Conservation (phyloP, 2,888 invertebrate genomes). For the Pteria penguin region DNA sequence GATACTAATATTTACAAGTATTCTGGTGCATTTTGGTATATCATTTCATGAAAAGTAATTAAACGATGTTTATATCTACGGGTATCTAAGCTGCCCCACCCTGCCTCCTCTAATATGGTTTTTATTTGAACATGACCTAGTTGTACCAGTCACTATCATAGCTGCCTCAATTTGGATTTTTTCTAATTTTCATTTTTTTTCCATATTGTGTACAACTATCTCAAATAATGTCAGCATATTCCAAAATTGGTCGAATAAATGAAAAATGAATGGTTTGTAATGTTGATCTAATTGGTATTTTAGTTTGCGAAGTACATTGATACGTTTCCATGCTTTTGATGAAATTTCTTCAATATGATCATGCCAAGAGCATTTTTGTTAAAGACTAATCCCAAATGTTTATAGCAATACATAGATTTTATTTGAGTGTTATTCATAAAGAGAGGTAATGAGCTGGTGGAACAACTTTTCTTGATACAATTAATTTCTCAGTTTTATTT, state of each 20-base stretch:
- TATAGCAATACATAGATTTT: background rate
- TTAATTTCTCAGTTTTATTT: too few relatives aligned
- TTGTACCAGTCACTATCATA: background rate
- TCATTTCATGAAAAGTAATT: background rate
- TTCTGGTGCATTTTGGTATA: background rate
- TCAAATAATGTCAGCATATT: background rate
- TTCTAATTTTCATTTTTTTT: background rate
- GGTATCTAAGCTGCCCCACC: background rate
- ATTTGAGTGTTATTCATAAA: background rate
- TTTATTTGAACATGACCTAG: too few relatives aligned
- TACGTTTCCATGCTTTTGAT: background rate
- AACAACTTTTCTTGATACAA: too few relatives aligned
- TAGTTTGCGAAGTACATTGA: background rate
- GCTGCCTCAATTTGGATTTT: background rate
- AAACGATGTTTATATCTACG: background rate
- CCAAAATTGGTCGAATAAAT: background rate
- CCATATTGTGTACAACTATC: background rate
- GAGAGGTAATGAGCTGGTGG: too few relatives aligned
- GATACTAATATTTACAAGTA: background rate
- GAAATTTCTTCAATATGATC: background rate
- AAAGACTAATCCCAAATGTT: background rate
- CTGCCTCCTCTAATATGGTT: background rate
- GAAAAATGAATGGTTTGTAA: background rate
- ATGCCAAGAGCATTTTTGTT: background rate
- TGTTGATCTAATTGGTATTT: background rate